Conservation (phyloP, 2,888 invertebrate genomes). For the Zonitis immaculata region DNA sequence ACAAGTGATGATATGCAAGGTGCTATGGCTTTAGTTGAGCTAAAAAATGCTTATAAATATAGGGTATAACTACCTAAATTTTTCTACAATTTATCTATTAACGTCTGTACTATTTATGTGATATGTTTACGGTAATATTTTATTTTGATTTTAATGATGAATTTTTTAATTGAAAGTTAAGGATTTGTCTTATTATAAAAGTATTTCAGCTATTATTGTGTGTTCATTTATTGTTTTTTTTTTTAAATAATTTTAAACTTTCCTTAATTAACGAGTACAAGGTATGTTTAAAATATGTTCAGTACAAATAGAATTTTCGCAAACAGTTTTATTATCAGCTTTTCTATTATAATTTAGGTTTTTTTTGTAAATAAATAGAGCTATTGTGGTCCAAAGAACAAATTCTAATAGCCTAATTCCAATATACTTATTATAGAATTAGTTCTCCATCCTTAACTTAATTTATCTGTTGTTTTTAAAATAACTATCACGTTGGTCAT, state of each 20-base stretch:
- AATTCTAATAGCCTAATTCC: neutral
- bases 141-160: neutral
- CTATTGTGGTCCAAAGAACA: conserved; percentile 7
- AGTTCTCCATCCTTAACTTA: conserved; percentile 3
- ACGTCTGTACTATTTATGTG: conserved; percentile 7
- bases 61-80: conserved; percentile 23
- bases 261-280: conserved; percentile 4
- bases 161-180: conserved; percentile 6
- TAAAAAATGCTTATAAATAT: conserved; percentile 48
- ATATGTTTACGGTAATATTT: conserved; percentile 13
- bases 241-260: neutral
- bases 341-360: conserved; percentile 2
- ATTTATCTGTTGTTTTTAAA: conserved; percentile 5
- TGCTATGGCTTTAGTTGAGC: conserved; percentile 58
- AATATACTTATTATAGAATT: conserved; percentile 4
- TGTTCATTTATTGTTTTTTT: neutral
- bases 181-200: conserved; percentile 1
- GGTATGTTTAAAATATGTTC: neutral
- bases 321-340: neutral
- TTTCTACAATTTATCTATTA: neutral
- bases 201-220: neutral
- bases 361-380: conserved; percentile 3
- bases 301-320: conserved; percentile 3
- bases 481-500: neutral
- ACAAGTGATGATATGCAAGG: conserved; percentile 53